Percentiles rank a stretch among this genome's conserved stretches.
These are phyloP conservation scores for Ophioninae sp. DNA, from an alignment of 2,888 invertebrate species.

Conservation along the genomic window DNA sequence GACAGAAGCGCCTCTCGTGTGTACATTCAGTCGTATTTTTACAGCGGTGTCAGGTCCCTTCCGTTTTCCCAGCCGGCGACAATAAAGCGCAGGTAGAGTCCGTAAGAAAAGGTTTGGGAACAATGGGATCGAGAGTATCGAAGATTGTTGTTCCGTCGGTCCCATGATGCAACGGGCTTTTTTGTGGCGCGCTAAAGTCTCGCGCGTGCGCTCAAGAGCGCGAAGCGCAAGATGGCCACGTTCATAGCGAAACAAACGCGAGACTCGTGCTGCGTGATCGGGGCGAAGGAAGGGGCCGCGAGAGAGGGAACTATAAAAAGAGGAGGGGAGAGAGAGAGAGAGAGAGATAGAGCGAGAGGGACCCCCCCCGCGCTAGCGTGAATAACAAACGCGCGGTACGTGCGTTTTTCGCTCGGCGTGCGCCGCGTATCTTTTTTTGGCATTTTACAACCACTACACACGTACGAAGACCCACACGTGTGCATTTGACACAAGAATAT, in stretches of 20 bases:
- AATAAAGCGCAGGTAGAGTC: neutral
- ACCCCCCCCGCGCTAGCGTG: constrained; percentile 63
- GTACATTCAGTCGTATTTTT: neutral
- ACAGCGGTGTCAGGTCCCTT: neutral
- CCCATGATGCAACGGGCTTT: constrained; percentile 58
- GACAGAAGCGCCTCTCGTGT: neutral
- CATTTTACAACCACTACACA: neutral
- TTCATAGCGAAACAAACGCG: constrained; percentile 73
- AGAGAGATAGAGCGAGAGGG: neutral
- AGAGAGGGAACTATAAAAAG: neutral
- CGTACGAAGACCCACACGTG: neutral
- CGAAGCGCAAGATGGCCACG: constrained; percentile 75
- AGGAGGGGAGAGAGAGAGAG: neutral
- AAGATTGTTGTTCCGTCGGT: neutral
- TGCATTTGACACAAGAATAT: neutral
- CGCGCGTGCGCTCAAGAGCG: constrained; percentile 66
- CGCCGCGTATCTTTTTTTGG: neutral
- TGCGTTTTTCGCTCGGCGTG: constrained; percentile 56
- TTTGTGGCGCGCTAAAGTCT: constrained; percentile 53
- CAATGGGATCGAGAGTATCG: neutral
- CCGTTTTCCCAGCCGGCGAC: neutral
- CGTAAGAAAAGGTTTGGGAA: neutral
- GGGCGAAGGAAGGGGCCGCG: neutral
- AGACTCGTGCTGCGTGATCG: constrained; percentile 61
- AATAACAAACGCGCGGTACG: constrained; percentile 72